These are phyloP conservation scores for Pollenia labialis DNA, from an alignment of 2,888 invertebrate genomes.

Conservation along the genomic window DNA sequence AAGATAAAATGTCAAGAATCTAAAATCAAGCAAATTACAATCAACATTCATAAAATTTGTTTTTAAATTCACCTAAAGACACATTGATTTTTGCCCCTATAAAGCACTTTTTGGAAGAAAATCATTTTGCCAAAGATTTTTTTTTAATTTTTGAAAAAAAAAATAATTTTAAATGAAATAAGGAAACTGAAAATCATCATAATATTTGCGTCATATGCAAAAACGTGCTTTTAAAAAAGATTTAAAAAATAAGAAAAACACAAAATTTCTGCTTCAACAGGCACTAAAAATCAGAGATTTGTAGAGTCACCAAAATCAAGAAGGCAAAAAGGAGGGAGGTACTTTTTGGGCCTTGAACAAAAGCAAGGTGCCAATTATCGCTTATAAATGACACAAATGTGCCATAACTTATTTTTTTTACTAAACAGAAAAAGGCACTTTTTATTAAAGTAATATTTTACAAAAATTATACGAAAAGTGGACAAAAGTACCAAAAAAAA, in stretches of 20 bases:
- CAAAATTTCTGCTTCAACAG: conserved; percentile 68
- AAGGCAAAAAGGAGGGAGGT: neutral
- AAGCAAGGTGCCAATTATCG: no score
- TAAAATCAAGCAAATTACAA: conserved; percentile 52
- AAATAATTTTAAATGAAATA: conserved; percentile 63
- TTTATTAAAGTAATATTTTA: no score
- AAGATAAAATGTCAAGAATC: conserved; percentile 26
- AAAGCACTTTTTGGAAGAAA: conserved; percentile 16
- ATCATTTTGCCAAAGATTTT: conserved; percentile 29
- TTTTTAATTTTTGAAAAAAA: conserved; percentile 3
- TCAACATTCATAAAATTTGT: conserved; percentile 52
- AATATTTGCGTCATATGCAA: conserved; percentile 66
- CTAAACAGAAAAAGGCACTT: no score
- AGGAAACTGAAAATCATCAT: conserved; percentile 64
- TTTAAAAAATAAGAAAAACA: conserved; percentile 42
- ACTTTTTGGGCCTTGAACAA: neutral
- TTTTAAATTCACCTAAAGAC: conserved; percentile 33
- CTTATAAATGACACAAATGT: no score
- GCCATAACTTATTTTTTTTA: no score
- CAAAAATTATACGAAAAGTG: no score
- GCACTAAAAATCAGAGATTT: conserved; percentile 62
- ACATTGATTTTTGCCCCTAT: conserved; percentile 4
- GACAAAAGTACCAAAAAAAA: no score
- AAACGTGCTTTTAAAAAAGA: conserved; percentile 61
- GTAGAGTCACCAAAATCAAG: neutral